Base-by-base conservation (phyloP, 2,888 invertebrate species). In the Tetanocera ferruginea region DNA sequence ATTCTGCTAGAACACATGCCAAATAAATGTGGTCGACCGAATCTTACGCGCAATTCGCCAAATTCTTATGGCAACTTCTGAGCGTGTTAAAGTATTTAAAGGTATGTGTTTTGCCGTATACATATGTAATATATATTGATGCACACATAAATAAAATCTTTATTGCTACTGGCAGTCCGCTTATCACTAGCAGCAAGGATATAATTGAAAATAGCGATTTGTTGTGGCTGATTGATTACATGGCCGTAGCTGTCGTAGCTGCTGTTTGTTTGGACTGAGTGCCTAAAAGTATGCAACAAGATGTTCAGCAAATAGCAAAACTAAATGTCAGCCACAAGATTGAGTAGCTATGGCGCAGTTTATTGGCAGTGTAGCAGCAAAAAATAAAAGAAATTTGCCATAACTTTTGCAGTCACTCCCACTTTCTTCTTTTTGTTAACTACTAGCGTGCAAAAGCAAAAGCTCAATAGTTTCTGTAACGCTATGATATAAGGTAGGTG, bases 191-290 rank as follows among this genome's bases (percentile, higher is more conserved):
- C 37, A 37, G 5, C 8, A 64, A 25, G 34, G 28, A 11, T 19
- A 25, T 69, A 69, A 69, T 69, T 51, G 69, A 69, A 69, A 69
- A 51, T 49, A 51, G 69, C 51, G 28, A 69, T 51, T 69, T 69
- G 23, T 51, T 25, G 51, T 25, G 69, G 25, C 25, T 69, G 69
- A 69, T 69, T 69, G 69, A 69, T 69, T 51, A 25, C 28, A 23
- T 51, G 51, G 11, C 69, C 51, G 43, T 19, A 69, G 23, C 57
- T n/a, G 55, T 49, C 55, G 8, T 9, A 5, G 23, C 5, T 23
- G 23, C 62, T 62, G 31, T 62, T 25, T 62, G 28, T 14, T 5
- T 25, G 64, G n/a, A 5, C 64, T 43, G 62, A 25, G 55, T 72
- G 76, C 71, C 64, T 64, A 76, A 72, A 77, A 60, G 57, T 19